Evolutionary conservation across 2,113 vertebrate genomes (phyloP).

Genomic region (Chauna torquata): DNA sequence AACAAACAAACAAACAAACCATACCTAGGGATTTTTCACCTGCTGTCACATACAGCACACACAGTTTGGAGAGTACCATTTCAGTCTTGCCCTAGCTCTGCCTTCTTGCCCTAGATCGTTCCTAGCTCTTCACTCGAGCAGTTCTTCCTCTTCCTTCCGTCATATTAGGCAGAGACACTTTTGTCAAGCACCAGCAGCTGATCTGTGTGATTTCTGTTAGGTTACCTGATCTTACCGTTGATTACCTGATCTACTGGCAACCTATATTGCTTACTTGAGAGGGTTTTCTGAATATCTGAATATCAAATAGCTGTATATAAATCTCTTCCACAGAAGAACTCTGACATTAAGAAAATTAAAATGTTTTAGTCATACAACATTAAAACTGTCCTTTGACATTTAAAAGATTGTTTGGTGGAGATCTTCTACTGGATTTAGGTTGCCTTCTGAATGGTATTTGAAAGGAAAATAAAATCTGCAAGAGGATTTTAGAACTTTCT

Average conservation of each 20-base stretch:
- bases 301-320: slow-evolving; percentile 50
- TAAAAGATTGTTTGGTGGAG: slow-evolving; percentile 19
- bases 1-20: not conserved
- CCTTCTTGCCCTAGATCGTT: too few species aligned
- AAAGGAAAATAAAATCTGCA: slow-evolving; percentile 49
- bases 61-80: not conserved
- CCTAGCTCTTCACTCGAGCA: not conserved
- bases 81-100: not conserved
- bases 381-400: slow-evolving; percentile 70
- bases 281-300: not conserved
- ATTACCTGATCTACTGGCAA: not conserved
- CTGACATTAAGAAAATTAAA: slow-evolving; percentile 72
- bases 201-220: not conserved
- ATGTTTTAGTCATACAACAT: slow-evolving; percentile 58
- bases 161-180: not conserved
- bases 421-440: slow-evolving; percentile 52
- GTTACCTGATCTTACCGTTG: not conserved
- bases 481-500: slow-evolving; percentile 50
- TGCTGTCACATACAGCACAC: not conserved
- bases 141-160: not conserved
- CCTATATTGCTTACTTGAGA: not conserved
- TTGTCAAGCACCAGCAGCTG: not conserved
- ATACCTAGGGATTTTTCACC: not conserved
- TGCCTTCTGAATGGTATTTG: slow-evolving; percentile 35
- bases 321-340: slow-evolving; percentile 48